Evolutionary conservation across 2,888 invertebrate genomes (phyloP).

Genomic region (Pyrochroa serraticornis): DNA sequence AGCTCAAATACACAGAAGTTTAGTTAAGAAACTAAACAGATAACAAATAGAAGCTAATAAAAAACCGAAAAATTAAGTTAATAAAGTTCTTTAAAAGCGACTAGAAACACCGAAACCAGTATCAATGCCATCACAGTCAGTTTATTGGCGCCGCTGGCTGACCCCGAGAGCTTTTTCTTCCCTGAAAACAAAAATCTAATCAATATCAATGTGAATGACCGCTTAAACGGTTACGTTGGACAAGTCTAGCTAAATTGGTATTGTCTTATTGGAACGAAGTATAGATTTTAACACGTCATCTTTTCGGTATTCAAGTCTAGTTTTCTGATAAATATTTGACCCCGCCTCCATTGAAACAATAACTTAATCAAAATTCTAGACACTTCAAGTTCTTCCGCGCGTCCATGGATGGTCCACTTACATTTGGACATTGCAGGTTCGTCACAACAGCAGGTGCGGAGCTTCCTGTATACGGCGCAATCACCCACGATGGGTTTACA

Average conservation of each 20-base stretch:
- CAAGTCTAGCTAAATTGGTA: slow-evolving; percentile 4
- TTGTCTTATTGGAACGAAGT: no score
- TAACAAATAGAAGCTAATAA: no score
- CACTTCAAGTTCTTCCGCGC: no score
- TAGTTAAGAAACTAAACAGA: no score
- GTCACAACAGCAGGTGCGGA: slow-evolving; percentile 72
- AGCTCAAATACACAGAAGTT: no score
- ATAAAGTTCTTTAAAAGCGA: not conserved
- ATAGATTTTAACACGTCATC: not conserved
- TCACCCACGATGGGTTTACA: slow-evolving; percentile 66
- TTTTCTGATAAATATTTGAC: no score
- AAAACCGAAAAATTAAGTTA: no score
- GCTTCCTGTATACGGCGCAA: slow-evolving; percentile 67
- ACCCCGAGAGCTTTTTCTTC: slow-evolving; percentile 39
- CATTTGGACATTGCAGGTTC: slow-evolving; percentile 65
- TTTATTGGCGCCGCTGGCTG: slow-evolving; percentile 11
- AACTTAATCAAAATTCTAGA: no score
- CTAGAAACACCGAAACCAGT: slow-evolving; percentile 14
- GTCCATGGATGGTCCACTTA: slow-evolving; percentile 52
- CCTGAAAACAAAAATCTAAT: slow-evolving; percentile 36
- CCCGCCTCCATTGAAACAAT: no score
- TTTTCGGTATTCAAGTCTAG: no score
- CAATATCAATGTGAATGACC: slow-evolving; percentile 26
- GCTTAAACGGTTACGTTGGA: slow-evolving; percentile 4
- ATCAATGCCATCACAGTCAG: slow-evolving; percentile 6